phyloP scores from a whole-genome alignment of 2,888 invertebrate species.

The Limnephilus lunatus region DNA sequence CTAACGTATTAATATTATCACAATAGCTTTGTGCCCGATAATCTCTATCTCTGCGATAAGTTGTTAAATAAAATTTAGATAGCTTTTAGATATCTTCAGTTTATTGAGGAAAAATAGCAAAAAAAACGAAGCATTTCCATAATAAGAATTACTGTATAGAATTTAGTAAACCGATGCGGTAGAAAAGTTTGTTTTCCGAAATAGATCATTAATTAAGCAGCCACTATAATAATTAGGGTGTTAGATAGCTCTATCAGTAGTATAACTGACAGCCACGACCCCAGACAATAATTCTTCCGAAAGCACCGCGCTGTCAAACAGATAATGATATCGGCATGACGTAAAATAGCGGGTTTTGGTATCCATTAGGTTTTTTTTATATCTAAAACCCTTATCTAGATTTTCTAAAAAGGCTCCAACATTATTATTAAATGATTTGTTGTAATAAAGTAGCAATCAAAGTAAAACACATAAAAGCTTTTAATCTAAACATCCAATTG shows the following conservation, averaged over 20 bases:
- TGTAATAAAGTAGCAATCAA: no score
- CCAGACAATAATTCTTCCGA: not conserved
- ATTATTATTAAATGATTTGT: no score
- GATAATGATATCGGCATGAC: not conserved
- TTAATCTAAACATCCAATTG: not conserved
- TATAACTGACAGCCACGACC: not conserved
- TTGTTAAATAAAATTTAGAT: not conserved
- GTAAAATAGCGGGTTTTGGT: not conserved
- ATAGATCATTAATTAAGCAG: not conserved
- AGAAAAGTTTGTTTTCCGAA: not conserved
- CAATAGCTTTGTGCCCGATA: not conserved
- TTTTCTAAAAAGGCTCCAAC: no score
- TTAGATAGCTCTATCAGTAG: not conserved
- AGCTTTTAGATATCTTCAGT: not conserved
- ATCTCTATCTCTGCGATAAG: not conserved
- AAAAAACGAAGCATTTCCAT: not conserved
- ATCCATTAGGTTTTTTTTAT: not conserved
- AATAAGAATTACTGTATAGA: not conserved
- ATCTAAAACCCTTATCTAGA: not conserved
- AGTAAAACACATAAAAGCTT: not conserved
- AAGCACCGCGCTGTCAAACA: not conserved
- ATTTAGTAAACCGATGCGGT: not conserved
- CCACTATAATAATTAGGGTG: not conserved
- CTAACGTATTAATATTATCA: no score
- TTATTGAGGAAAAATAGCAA: not conserved